These are phyloP conservation scores for Lepas anatifera DNA, from an alignment of 2,888 invertebrate genomes.

Conservation along the genomic window DNA sequence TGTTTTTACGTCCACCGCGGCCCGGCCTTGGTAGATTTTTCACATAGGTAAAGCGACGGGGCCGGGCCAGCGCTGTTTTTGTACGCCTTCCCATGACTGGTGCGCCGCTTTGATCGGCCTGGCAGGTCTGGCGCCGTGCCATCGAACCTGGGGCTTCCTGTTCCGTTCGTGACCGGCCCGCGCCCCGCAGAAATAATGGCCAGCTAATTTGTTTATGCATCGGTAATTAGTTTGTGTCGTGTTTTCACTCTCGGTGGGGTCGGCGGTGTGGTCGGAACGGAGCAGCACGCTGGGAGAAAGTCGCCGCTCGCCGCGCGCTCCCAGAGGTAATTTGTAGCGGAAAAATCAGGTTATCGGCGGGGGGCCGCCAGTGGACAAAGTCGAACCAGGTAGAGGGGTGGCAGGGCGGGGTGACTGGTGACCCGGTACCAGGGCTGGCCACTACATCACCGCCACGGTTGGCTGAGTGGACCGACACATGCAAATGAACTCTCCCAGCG, in stretches of 20 bases:
- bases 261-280: not conserved
- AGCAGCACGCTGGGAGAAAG: conserved; percentile 6
- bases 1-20: not conserved
- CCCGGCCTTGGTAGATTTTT: conserved; percentile 2
- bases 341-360: not conserved
- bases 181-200: not conserved
- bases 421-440: too few species aligned
- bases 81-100: not conserved
- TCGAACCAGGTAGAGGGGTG: too few species aligned
- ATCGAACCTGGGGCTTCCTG: too few species aligned
- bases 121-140: too few species aligned
- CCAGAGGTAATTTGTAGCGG: conserved; percentile 5
- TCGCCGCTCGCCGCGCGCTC: not conserved
- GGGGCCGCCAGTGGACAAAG: not conserved
- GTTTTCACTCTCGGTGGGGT: not conserved
- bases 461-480: too few species aligned
- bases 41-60: conserved; percentile 4
- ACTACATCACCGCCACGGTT: too few species aligned
- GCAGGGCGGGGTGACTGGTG: too few species aligned
- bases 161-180: too few species aligned
- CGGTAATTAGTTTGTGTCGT: conserved; percentile 1
- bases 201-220: conserved; percentile 7
- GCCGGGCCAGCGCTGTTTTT: not conserved
- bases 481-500: too few species aligned
- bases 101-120: too few species aligned